Percentiles rank a stretch among this genome's conserved stretches.
Conservation (phyloP, 2,888 invertebrate genomes). For the Metopia argyrocephala region DNA sequence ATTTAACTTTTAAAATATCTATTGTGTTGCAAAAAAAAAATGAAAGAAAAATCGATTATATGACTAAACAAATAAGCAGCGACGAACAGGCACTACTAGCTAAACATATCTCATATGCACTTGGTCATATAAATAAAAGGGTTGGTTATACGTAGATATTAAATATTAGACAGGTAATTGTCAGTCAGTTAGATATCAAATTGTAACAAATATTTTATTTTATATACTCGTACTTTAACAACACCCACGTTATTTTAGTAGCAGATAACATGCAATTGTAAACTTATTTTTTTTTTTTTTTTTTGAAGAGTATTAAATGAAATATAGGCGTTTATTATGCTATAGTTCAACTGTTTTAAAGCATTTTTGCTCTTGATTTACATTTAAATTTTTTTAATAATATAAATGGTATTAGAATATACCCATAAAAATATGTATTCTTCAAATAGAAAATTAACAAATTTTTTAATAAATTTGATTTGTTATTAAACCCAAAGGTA, state of each 20-base stretch:
- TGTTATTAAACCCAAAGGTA: no score
- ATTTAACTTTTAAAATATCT: not conserved
- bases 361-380: no score
- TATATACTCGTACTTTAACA: conserved; percentile 7
- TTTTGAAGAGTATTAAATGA: not conserved
- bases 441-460: no score
- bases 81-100: not conserved
- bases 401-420: no score
- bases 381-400: no score
- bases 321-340: not conserved
- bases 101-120: not conserved
- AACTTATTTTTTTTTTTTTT: conserved; percentile 4
- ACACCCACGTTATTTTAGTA: conserved; percentile 47
- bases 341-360: no score
- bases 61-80: conserved; percentile 38
- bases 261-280: conserved; percentile 45
- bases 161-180: conserved; percentile 59
- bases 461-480: no score
- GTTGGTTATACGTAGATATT: not conserved
- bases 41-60: conserved; percentile 36
- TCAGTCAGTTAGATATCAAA: conserved; percentile 53
- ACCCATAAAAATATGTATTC: no score
- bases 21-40: not conserved
- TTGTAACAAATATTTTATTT: conserved; percentile 39
- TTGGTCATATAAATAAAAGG: not conserved